Evolutionary conservation across 2,113 vertebrate species (phyloP).

Genomic region (Garra rufa): DNA sequence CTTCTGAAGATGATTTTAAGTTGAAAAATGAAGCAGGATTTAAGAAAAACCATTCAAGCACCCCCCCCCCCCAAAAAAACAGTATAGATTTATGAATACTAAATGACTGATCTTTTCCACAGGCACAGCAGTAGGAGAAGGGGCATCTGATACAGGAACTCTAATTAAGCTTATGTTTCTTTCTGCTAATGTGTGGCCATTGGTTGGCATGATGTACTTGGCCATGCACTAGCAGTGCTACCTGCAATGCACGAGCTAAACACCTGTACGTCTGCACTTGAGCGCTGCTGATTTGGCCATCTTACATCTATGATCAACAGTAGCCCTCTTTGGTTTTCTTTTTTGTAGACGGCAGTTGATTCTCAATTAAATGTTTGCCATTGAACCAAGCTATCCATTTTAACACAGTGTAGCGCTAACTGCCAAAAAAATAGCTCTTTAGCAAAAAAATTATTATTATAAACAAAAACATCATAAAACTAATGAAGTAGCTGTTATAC

Average conservation of each 20-base stretch:
- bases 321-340: conserved; percentile 42
- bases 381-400: conserved; percentile 30
- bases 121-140: no score
- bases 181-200: background rate
- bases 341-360: conserved; percentile 5
- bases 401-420: conserved; percentile 5
- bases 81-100: no score
- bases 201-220: background rate
- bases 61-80: no score
- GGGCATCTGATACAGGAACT: background rate
- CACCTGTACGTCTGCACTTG: background rate
- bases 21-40: conserved; percentile 7
- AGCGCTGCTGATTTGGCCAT: background rate
- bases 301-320: conserved; percentile 13
- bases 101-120: no score
- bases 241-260: no score
- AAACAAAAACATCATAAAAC: background rate
- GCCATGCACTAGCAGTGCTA: no score
- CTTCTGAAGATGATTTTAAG: conserved; percentile 11
- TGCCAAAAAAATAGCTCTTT: background rate
- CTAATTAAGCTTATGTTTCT: background rate
- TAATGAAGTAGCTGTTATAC: conserved; percentile 19
- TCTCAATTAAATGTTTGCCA: background rate
- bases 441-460: no score
- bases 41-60: conserved; percentile 20